phyloP scores from a whole-genome alignment of 1,140 invertebrate species.

The Reticulitermes speratus region DNA sequence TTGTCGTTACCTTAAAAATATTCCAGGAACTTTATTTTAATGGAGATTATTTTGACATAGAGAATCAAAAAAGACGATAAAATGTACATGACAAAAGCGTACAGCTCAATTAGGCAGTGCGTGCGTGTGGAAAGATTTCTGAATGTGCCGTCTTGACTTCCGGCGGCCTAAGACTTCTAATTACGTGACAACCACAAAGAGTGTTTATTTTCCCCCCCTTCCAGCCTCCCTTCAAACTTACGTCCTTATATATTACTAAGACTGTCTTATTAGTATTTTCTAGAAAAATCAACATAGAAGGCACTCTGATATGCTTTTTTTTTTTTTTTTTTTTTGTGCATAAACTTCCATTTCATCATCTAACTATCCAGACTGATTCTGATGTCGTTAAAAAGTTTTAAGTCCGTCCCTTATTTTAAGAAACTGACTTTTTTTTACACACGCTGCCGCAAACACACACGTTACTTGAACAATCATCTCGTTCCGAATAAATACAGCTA shows the following conservation, averaged over 20 bases:
- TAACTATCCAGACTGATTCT: background rate
- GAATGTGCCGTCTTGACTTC: background rate
- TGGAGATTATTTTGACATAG: background rate
- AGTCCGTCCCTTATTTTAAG: background rate
- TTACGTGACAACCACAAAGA: background rate
- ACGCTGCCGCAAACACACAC: background rate
- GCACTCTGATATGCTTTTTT: background rate
- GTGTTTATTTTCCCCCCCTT: background rate
- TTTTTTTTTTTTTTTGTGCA: background rate
- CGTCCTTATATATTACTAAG: background rate
- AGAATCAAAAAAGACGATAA: background rate
- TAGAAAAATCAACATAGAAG: background rate
- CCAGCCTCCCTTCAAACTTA: background rate
- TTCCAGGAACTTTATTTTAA: background rate
- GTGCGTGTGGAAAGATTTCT: background rate
- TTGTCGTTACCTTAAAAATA: background rate
- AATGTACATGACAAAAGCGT: background rate
- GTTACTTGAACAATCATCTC: background rate
- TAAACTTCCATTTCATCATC: background rate
- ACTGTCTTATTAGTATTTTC: constrained; percentile 5
- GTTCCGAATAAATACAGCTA: background rate
- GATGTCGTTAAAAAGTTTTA: background rate
- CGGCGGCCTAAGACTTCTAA: background rate
- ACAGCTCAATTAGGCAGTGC: background rate
- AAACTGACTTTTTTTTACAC: background rate